Base-by-base conservation (phyloP, 64 coral and sea anemone genomes). In the Anthopleura sola region DNA sequence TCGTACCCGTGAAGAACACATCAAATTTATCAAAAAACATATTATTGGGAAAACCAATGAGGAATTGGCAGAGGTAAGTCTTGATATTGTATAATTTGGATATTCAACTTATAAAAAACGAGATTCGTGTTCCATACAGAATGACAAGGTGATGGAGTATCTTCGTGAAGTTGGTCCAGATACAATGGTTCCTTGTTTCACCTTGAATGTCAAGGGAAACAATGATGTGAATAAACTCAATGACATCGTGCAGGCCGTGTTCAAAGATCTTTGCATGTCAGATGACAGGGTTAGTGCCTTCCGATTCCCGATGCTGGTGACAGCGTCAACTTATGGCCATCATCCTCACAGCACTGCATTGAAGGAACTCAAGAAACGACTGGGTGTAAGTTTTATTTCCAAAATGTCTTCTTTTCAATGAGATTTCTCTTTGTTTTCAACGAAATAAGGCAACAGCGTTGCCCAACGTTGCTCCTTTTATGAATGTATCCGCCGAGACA, bases 301-400 rank as follows among this genome's bases (percentile, higher is more conserved):
- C 75, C 64, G 93, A 37, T 76, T 87, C 46, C 93, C 93, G 51
- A 91, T 95, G 93, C 23, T 95, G 23, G 93, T 95, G 21, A 95
- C 93, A 7, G 55, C 93, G 24, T 95, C 93, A 19, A 95, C 85
- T 10, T 87, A 90, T 82, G 28, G 37, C 3, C 86, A 91, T 29
- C 55, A 76, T 13, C 55, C 80, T 15, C 74, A 87, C 89, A 95
- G 93, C 69, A 39, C 66, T 6, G 88, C 93, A 38, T 64, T 95
- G 49, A 75, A 88, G 46, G 55, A 88, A 20, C 91, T 91, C 26
- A 95, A 95, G 36, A 84, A 91, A 60, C 75, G 93, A 53, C 71
- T 95, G 13, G 93, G 93, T 49, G 93, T 95, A 60, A 88, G 93
- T 87, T 24, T 79, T 44, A 3, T 71, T 16, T 33, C 6, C 0